Conservation (phyloP, 2,797 vertebrate species). For the Pseudotriccus pelzelni region DNA sequence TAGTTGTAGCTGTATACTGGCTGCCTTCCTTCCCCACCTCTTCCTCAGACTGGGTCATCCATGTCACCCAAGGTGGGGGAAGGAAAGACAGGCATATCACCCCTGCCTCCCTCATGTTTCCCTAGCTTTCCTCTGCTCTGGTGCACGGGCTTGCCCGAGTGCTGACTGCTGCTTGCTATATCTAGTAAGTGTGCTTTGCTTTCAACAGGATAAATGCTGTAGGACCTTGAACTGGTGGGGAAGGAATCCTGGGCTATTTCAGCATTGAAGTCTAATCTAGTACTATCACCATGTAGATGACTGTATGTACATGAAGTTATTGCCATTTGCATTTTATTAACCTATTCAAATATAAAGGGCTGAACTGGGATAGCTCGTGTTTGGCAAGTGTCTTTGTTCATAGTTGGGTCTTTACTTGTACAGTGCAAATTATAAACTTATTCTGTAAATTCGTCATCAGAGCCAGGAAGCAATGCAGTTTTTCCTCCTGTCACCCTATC, state of each 20-base stretch:
- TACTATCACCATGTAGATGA: neutral
- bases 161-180: neutral
- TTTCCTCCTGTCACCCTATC: neutral
- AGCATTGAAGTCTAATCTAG: neutral
- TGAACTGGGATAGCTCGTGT: neutral
- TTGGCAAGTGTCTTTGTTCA: neutral
- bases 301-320: neutral
- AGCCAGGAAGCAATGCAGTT: neutral
- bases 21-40: neutral
- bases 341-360: neutral
- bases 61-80: neutral
- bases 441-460: neutral
- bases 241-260: neutral
- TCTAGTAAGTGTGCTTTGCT: neutral
- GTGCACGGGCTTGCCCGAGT: neutral
- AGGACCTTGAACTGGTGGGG: neutral
- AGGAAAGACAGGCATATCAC: neutral
- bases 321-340: neutral
- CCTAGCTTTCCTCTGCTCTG: neutral
- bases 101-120: neutral
- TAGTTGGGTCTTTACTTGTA: neutral
- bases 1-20: neutral
- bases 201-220: neutral
- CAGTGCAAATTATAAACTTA: neutral
- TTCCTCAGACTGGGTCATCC: neutral